Conservation (phyloP, 2,113 vertebrate genomes). For the Lophura nycthemera region DNA sequence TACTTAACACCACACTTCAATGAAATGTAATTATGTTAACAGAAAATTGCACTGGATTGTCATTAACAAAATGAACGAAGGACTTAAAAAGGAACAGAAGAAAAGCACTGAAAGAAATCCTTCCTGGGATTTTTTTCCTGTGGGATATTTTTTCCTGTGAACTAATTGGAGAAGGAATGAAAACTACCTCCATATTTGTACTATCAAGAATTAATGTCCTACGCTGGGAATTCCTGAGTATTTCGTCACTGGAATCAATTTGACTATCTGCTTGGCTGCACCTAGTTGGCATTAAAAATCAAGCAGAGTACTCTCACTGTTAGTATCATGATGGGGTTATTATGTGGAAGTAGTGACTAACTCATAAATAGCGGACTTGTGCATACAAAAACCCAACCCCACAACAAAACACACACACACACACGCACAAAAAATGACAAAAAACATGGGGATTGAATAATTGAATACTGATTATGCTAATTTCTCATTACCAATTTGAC, state of each 20-base stretch:
- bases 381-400: neutral
- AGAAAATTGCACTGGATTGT: neutral
- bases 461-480: neutral
- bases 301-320: slow-evolving; percentile 45
- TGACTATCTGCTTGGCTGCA: slow-evolving; percentile 64
- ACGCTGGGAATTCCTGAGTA: neutral
- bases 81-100: neutral
- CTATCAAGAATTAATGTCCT: neutral
- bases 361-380: neutral
- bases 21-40: neutral
- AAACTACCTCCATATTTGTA: neutral
- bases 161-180: neutral
- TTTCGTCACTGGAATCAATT: slow-evolving; percentile 44
- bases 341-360: neutral
- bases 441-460: neutral
- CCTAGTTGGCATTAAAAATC: slow-evolving; percentile 12
- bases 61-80: neutral
- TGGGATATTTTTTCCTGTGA: neutral
- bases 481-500: neutral
- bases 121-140: neutral
- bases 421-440: too few species aligned
- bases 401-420: too few species aligned
- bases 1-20: neutral
- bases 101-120: neutral
- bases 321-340: neutral